These are phyloP conservation scores for Cydia strobilella DNA, from an alignment of 1,140 invertebrate genomes.

Conservation along the genomic window DNA sequence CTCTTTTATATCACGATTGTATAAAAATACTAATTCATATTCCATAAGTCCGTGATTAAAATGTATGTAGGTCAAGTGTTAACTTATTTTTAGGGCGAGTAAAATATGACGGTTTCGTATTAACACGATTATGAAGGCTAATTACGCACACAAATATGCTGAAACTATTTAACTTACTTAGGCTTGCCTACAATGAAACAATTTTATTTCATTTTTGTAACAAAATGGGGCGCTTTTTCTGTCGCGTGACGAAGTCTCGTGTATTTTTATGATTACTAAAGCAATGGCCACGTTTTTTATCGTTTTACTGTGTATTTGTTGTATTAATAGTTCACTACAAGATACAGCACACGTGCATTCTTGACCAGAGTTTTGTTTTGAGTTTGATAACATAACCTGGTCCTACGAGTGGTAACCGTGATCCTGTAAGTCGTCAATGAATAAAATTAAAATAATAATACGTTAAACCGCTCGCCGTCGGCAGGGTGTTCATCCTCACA, in stretches of 20 bases:
- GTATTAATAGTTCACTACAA: conserved; percentile 31
- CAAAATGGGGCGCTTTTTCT: conserved; percentile 36
- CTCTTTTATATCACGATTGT: too few species aligned
- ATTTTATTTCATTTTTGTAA: conserved; percentile 32
- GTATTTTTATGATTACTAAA: conserved; percentile 49
- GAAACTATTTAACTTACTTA: conserved; percentile 6
- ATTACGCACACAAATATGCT: neutral
- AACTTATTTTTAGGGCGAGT: too few species aligned
- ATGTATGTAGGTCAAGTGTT: too few species aligned
- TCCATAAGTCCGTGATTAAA: too few species aligned
- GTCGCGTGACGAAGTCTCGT: conserved; percentile 51
- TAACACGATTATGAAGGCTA: neutral
- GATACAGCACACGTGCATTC: neutral
- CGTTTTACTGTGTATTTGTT: conserved; percentile 34
- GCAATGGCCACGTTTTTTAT: conserved; percentile 38
- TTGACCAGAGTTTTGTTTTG: neutral
- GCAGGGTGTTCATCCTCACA: too few species aligned
- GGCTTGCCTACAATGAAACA: conserved; percentile 21
- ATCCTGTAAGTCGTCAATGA: too few species aligned
- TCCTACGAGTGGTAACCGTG: too few species aligned
- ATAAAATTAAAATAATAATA: too few species aligned
- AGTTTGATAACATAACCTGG: too few species aligned
- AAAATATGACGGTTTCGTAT: neutral
- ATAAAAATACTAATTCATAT: too few species aligned
- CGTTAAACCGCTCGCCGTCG: too few species aligned